Evolutionary conservation across 2,888 invertebrate genomes (phyloP).

Genomic region (Trachelus troglodyta): DNA sequence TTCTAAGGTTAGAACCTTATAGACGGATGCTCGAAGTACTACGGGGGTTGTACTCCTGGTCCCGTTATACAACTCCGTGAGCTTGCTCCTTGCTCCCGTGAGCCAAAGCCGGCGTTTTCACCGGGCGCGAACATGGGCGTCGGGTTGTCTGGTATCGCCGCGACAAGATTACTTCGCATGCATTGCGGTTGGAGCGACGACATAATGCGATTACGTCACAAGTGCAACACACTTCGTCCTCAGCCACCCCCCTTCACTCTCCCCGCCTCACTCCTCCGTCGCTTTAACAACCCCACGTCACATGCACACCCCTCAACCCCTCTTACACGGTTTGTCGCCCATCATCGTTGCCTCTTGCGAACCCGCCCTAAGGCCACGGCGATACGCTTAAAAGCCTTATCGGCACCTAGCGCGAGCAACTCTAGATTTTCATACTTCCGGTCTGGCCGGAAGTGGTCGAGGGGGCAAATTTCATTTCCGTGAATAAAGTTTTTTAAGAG

Average conservation of each 20-base stretch:
- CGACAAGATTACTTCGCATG: constrained; percentile 46
- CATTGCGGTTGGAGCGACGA: constrained; percentile 38
- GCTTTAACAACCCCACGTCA: neutral
- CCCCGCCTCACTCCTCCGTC: neutral
- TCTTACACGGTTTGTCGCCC: neutral
- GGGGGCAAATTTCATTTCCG: neutral
- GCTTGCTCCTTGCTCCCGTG: neutral
- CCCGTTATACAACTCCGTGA: neutral
- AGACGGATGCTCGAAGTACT: neutral
- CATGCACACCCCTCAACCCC: neutral
- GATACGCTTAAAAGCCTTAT: neutral
- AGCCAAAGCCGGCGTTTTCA: neutral
- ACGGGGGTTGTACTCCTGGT: neutral
- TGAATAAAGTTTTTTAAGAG: neutral
- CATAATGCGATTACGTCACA: constrained; percentile 37
- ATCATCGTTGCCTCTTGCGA: neutral
- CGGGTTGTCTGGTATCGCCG: constrained; percentile 38
- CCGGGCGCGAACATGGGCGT: constrained; percentile 23
- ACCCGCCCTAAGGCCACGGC: neutral
- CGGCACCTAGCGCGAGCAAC: neutral
- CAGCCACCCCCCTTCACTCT: neutral
- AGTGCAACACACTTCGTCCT: constrained; percentile 12
- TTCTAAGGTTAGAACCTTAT: neutral
- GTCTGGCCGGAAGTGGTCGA: neutral
- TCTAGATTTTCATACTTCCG: neutral